These are phyloP conservation scores for Athene noctua DNA, from an alignment of 2,113 vertebrate species.

Conservation along the genomic window DNA sequence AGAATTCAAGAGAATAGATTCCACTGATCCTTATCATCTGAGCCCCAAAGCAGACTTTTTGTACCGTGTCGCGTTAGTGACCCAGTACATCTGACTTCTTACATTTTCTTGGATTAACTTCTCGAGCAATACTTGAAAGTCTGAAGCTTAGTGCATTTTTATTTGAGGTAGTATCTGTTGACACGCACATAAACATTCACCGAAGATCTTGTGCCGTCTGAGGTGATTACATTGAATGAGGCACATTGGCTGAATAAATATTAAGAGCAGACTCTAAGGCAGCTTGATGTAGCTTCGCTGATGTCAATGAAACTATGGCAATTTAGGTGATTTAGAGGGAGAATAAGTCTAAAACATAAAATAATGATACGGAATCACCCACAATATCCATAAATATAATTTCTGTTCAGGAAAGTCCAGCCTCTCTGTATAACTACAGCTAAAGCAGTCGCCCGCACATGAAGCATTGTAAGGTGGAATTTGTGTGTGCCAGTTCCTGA, in stretches of 20 bases:
- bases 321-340: not conserved
- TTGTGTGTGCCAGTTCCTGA: not conserved
- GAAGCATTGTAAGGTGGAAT: accelerated
- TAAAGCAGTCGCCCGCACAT: accelerated
- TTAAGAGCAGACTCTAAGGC: not conserved
- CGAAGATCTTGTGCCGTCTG: not conserved
- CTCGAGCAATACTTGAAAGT: not conserved
- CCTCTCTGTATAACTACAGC: accelerated
- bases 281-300: not conserved
- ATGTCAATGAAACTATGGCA: accelerated
- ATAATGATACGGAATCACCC: not conserved
- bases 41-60: not conserved
- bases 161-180: not conserved
- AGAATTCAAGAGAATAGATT: not conserved
- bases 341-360: not conserved
- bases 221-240: not conserved
- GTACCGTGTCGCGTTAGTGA: accelerated
- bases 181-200: not conserved
- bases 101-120: not conserved
- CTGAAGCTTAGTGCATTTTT: not conserved
- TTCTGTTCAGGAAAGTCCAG: not conserved
- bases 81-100: too few species aligned
- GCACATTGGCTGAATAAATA: not conserved
- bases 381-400: not conserved
- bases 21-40: accelerated